Conservation (phyloP, 2,888 invertebrate species). For the Drosophila anomalata region DNA sequence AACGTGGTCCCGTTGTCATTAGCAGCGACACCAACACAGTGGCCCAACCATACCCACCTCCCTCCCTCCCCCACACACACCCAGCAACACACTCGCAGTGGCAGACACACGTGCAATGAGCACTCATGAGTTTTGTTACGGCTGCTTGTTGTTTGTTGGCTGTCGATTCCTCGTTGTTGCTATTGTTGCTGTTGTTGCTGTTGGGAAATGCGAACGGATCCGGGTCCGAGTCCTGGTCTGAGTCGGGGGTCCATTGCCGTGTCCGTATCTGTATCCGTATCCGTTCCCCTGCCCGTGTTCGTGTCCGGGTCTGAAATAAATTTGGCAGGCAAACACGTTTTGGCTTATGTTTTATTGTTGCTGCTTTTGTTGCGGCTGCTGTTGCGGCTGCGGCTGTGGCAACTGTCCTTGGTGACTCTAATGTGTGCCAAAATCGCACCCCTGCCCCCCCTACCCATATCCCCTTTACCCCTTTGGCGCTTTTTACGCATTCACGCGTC, state of each 20-base stretch:
- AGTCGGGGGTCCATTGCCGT: neutral
- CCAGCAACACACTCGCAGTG: conserved; percentile 1
- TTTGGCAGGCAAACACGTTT: conserved; percentile 77
- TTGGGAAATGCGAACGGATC: conserved; percentile 53
- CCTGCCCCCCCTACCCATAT: neutral
- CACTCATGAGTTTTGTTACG: conserved; percentile 11
- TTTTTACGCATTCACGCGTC: conserved; percentile 75
- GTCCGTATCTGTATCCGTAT: neutral
- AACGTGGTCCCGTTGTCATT: conserved; percentile 74
- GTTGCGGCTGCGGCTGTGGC: conserved; percentile 53
- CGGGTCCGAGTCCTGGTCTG: neutral
- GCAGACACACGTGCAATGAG: conserved; percentile 7
- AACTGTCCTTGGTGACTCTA: conserved; percentile 70
- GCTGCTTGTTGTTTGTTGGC: conserved; percentile 20
- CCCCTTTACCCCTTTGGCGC: conserved; percentile 13
- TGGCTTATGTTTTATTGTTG: conserved; percentile 77
- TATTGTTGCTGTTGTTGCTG: conserved; percentile 46
- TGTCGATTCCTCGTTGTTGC: conserved; percentile 14
- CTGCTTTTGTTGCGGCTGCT: conserved; percentile 39
- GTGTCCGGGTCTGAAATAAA: conserved; percentile 62
- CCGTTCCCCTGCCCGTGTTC: neutral
- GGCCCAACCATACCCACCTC: neutral
- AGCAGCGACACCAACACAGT: conserved; percentile 61
- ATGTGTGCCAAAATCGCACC: conserved; percentile 62
- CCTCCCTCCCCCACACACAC: conserved; percentile 3